These are phyloP conservation scores for Aphelenchoides bicaudatus DNA, from an alignment of 2,888 invertebrate genomes.

Conservation along the genomic window DNA sequence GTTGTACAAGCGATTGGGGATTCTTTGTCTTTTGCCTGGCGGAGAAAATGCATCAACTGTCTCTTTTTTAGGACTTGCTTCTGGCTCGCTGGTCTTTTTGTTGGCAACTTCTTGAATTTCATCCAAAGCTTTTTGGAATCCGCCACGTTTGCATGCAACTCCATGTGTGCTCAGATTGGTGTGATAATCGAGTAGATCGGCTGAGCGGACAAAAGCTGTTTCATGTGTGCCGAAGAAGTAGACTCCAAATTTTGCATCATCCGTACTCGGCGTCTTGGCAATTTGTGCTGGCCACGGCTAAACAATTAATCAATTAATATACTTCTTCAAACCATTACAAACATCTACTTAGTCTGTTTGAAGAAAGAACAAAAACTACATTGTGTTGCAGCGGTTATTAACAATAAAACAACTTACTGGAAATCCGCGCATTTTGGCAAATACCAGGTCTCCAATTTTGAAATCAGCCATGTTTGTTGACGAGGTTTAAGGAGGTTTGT, in stretches of 20 bases:
- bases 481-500: no score
- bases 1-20: conserved; percentile 15
- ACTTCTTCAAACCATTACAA: no score
- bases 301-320: no score
- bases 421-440: conserved; percentile 94
- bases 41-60: not conserved
- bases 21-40: conserved; percentile 6
- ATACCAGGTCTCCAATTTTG: conserved; percentile 68
- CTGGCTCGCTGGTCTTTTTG: conserved; percentile 5
- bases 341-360: no score
- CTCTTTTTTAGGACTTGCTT: conserved; percentile 11
- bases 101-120: conserved; percentile 49
- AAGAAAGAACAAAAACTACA: no score
- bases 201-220: conserved; percentile 37
- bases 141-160: conserved; percentile 47
- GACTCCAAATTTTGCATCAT: conserved; percentile 38
- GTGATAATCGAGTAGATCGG: conserved; percentile 43
- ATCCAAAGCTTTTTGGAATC: conserved; percentile 47
- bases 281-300: no score
- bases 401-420: no score
- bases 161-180: conserved; percentile 36
- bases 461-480: conserved; percentile 29
- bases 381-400: no score
- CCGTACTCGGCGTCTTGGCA: conserved; percentile 5
- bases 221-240: conserved; percentile 57